These are phyloP conservation scores for Boloria selene DNA, from an alignment of 2,888 invertebrate species.

Conservation along the genomic window DNA sequence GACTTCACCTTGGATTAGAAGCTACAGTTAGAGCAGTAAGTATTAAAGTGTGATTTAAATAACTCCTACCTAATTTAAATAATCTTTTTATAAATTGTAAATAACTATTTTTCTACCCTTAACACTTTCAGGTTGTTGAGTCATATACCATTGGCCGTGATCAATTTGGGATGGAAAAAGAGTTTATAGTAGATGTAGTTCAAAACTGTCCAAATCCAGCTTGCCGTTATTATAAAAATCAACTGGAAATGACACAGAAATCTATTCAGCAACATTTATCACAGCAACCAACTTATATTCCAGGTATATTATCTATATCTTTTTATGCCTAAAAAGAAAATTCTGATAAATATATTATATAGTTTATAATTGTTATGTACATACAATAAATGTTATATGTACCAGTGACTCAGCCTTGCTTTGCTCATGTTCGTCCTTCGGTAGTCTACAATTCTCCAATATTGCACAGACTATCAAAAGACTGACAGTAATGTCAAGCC, in stretches of 20 bases:
- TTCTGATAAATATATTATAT: too few relatives aligned
- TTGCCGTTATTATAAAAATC: constrained; percentile 93
- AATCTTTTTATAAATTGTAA: background rate
- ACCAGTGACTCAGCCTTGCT: too few relatives aligned
- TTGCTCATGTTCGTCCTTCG: too few relatives aligned
- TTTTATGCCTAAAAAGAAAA: too few relatives aligned
- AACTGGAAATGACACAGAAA: constrained; percentile 88
- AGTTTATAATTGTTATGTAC: too few relatives aligned
- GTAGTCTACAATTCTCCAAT: too few relatives aligned
- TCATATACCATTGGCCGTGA: constrained; percentile 92
- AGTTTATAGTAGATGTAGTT: constrained; percentile 93
- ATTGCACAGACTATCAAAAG: too few relatives aligned
- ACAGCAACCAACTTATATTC: constrained; percentile 80
- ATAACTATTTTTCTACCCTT: too few relatives aligned
- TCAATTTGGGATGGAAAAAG: constrained; percentile 94
- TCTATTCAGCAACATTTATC: constrained; percentile 86
- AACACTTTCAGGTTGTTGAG: constrained; percentile 85
- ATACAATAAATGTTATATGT: too few relatives aligned
- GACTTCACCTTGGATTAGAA: constrained; percentile 91
- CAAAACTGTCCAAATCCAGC: constrained; percentile 94
- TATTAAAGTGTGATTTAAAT: constrained; percentile 38
- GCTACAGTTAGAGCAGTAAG: constrained; percentile 91
- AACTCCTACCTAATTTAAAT: too few relatives aligned
- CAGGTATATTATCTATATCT: constrained; percentile 50
- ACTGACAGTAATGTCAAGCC: too few relatives aligned